Conservation (phyloP, 2,797 vertebrate species). For the Acanthurus tractus region DNA sequence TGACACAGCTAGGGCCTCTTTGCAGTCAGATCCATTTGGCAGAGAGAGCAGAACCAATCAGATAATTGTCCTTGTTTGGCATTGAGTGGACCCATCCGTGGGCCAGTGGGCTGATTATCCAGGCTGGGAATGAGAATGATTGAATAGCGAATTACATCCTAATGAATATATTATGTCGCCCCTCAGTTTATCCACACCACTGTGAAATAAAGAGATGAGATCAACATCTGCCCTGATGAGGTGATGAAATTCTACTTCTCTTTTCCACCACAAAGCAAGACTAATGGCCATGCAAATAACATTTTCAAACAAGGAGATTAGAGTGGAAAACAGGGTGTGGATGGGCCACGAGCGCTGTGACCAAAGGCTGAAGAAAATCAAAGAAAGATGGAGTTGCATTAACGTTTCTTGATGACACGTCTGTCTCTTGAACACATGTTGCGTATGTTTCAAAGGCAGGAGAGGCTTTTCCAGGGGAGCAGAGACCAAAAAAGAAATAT, state of each 20-base stretch:
- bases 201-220: constrained; percentile 80
- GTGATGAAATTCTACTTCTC: constrained; percentile 76
- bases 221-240: constrained; percentile 78
- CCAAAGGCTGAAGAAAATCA: constrained; percentile 39
- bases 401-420: constrained; percentile 52
- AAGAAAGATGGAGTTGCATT: constrained; percentile 48
- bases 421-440: constrained; percentile 33
- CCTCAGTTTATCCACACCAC: constrained; percentile 76
- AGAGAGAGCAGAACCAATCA: constrained; percentile 83
- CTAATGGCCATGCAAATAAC: constrained; percentile 77
- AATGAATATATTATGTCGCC: constrained; percentile 85
- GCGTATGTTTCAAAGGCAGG: constrained; percentile 32
- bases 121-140: constrained; percentile 78
- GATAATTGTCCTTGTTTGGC: constrained; percentile 88
- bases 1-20: constrained; percentile 78
- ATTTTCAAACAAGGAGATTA: constrained; percentile 72
- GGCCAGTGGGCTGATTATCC: constrained; percentile 83
- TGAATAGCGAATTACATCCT: constrained; percentile 83
- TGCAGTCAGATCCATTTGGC: constrained; percentile 83
- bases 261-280: constrained; percentile 72
- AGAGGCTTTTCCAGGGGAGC: constrained; percentile 14
- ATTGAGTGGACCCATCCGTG: constrained; percentile 83
- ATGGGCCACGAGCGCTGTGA: constrained; percentile 35
- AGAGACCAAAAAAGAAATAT: constrained; percentile 17
- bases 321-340: constrained; percentile 48